Evolutionary conservation across 2,797 vertebrate species (phyloP), one percentile per base, ranked within the genome.

Genomic region (Coregonus sp.): DNA sequence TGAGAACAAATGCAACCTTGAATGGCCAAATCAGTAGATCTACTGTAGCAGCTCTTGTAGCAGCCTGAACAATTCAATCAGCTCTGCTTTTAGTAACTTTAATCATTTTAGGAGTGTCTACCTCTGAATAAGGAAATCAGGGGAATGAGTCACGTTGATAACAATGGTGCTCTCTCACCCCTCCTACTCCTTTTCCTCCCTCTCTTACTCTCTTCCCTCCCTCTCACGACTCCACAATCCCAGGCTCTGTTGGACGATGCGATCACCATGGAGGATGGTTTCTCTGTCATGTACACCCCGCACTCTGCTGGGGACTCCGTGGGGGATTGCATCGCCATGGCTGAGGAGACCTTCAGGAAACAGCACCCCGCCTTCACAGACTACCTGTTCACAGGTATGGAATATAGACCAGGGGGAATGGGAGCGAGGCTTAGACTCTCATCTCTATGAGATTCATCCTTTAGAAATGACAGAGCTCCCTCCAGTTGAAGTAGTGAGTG

Each of bases 191-290:
- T 9, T 18, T 9, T 4, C 14, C 16, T 9, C 5, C 16, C 54
- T 18, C 54, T 56, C 54, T 18, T 9, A 31, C 16, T n/a, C n/a
- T 31, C 67, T 15, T 67, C 31, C 51, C 33, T 20, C 70, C 52
- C 7, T 65, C 71, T 73, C 25, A 25, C 40, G 25, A 59, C 40
- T 76, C n/a, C 65, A n/a, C n/a, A 18, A 20, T 25, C 3, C 20
- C 69, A 94, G 94, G 89, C 90, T 70, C 90, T 94, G 93, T 80
- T 95, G 88, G 88, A 91, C 87, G 85, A 93, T 82, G 90, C 92
- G 51, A 86, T 93, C 68, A 79, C 81, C 65, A 86, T 56, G 76
- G 84, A 90, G 7, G 80, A 90, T 20, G 85, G 88, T 40, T 94
- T 96, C 86, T 90, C 75, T 0, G 89, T 92, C 75, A 89, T 92